phyloP scores from a whole-genome alignment of 1,140 invertebrate species.

The Drosophila nikananu region DNA sequence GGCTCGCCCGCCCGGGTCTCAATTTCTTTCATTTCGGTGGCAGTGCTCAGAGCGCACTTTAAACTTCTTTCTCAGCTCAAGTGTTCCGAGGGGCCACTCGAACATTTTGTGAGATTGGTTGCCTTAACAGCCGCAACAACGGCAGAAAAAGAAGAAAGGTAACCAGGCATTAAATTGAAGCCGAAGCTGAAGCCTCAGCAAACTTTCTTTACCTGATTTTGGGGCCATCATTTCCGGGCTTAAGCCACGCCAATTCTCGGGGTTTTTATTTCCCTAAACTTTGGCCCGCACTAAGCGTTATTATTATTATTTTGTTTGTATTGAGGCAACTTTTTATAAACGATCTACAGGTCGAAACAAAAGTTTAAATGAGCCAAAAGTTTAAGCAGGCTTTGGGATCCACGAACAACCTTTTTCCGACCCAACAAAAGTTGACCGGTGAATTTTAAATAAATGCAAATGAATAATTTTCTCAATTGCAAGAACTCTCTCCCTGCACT shows the following conservation, averaged over 20 bases:
- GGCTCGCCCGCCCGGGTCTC: constrained; percentile 16
- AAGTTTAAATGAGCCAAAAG: constrained; percentile 29
- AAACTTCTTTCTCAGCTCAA: constrained; percentile 57
- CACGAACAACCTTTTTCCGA: constrained; percentile 10
- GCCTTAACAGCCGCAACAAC: constrained; percentile 25
- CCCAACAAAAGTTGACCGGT: constrained; percentile 1
- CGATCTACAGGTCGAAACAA: constrained; percentile 32
- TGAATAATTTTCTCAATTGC: constrained; percentile 12
- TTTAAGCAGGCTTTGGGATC: constrained; percentile 13
- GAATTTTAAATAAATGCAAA: constrained; percentile 33
- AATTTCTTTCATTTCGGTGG: constrained; percentile 41
- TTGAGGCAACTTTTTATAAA: constrained; percentile 26
- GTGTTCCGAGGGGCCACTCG: constrained; percentile 58
- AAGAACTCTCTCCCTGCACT: constrained; percentile 1
- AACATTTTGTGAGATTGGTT: constrained; percentile 64
- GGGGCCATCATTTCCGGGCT: constrained; percentile 19
- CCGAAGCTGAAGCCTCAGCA: constrained; percentile 55
- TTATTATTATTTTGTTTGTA: constrained; percentile 66
- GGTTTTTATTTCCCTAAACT: constrained; percentile 52
- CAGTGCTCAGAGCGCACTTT: constrained; percentile 50
- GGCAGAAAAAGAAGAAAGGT: constrained; percentile 56
- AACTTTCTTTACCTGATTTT: constrained; percentile 30
- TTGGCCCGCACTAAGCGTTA: constrained; percentile 59
- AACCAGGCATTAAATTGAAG: constrained; percentile 81
- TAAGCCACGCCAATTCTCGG: constrained; percentile 30